A percentile compares a stretch with the other conserved stretches of the same genome.
Conservation (phyloP, 2,113 vertebrate species). For the Nyctereutes procyonoides region DNA sequence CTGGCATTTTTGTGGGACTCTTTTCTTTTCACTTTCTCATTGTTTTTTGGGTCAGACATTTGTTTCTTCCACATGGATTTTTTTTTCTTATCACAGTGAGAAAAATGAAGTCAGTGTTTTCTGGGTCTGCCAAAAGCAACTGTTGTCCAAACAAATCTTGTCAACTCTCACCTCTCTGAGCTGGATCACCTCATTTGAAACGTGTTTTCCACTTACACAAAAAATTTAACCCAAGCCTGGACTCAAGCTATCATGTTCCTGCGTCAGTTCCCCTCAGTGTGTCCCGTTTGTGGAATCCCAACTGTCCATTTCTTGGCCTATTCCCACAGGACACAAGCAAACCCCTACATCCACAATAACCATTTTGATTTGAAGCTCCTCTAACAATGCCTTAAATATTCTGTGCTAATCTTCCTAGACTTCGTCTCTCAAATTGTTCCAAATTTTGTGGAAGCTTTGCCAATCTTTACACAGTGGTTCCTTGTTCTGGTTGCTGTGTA, state of each 20-base stretch:
- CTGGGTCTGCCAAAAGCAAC: slow-evolving; percentile 42
- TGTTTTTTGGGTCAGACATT: slow-evolving; percentile 52
- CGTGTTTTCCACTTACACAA: slow-evolving; percentile 9
- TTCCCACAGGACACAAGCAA: background rate
- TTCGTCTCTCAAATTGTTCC: background rate
- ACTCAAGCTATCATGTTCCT: background rate
- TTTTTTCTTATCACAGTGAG: slow-evolving; percentile 28
- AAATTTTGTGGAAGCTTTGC: background rate
- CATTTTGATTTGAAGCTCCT: background rate
- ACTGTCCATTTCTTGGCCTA: background rate
- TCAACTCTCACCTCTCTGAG: background rate
- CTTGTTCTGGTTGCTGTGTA: background rate
- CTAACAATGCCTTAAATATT: background rate
- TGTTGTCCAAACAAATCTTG: slow-evolving; percentile 35
- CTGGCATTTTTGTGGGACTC: background rate
- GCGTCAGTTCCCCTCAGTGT: background rate
- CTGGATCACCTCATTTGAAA: background rate
- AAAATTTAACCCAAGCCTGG: background rate
- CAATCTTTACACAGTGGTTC: background rate
- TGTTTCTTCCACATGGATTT: slow-evolving; percentile 41
- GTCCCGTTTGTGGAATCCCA: background rate
- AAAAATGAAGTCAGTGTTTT: slow-evolving; percentile 49
- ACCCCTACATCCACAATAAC: too few species aligned
- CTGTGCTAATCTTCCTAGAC: background rate
- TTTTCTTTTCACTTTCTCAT: background rate